Percentiles rank a stretch among this genome's conserved stretches.
Conservation (phyloP, 2,888 invertebrate genomes). For the Scaptomyza tumidula region DNA sequence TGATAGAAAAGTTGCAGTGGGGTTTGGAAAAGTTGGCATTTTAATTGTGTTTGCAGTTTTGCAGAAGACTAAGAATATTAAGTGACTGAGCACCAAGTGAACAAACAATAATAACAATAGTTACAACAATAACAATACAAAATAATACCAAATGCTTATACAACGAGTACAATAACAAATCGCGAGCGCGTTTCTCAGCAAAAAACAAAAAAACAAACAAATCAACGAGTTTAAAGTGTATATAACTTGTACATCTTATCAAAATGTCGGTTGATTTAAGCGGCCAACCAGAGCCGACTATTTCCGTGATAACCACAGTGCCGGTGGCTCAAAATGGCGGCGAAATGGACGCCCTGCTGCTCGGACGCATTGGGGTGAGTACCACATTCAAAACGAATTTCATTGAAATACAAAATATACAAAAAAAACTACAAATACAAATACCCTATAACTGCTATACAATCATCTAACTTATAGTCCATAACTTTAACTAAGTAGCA, state of each 20-base stretch:
- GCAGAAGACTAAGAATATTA: neutral
- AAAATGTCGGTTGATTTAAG: conserved; percentile 83
- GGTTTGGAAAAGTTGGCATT: neutral
- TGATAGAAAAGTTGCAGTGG: neutral
- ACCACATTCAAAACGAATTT: conserved; percentile 8
- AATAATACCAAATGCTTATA: conserved; percentile 13
- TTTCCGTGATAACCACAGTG: conserved; percentile 83
- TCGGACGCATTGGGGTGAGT: conserved; percentile 92
- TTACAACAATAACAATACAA: conserved; percentile 18
- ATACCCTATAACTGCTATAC: conserved; percentile 16
- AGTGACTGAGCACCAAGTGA: conserved; percentile 46
- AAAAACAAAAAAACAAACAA: too few relatives aligned
- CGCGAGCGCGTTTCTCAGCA: conserved; percentile 8
- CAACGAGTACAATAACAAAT: conserved; percentile 30
- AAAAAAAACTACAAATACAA: conserved; percentile 19
- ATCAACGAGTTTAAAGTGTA: conserved; percentile 8
- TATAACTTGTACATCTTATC: conserved; percentile 1
- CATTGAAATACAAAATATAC: conserved; percentile 11
- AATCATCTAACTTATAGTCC: conserved; percentile 13
- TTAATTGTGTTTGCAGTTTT: neutral
- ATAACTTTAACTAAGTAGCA: conserved; percentile 63
- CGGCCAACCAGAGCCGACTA: conserved; percentile 81
- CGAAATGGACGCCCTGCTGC: conserved; percentile 91
- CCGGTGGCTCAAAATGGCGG: conserved; percentile 86
- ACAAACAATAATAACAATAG: conserved; percentile 41